Evolutionary conservation across 2,113 vertebrate genomes (phyloP).

Genomic region (Saguinus midas): DNA sequence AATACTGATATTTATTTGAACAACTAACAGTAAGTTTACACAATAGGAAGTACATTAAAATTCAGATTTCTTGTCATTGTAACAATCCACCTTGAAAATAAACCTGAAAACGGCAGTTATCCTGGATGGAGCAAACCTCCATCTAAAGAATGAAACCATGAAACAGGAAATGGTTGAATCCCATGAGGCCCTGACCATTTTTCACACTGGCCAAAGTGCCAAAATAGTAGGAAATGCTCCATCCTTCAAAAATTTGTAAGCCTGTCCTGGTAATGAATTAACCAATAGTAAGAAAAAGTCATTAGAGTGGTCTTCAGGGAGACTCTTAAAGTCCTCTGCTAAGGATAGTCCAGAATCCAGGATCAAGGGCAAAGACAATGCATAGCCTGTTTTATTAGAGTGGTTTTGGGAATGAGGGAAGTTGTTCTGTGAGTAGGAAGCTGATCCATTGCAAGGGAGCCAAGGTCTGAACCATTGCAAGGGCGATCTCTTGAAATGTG

Average conservation of each 20-base stretch:
- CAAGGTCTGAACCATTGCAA: neutral
- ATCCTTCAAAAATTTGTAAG: neutral
- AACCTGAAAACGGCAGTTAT: neutral
- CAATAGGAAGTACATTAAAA: neutral
- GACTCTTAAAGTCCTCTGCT: neutral
- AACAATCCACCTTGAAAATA: slow-evolving; percentile 16
- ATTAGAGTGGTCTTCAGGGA: neutral
- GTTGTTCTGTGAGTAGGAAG: neutral
- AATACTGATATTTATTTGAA: neutral
- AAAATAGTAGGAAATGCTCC: neutral
- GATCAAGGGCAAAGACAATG: neutral
- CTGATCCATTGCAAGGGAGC: neutral
- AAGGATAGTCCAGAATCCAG: neutral
- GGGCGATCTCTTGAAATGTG: neutral
- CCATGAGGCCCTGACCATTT: neutral
- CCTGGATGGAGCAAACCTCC: neutral
- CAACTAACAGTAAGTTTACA: neutral
- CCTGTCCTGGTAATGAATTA: neutral
- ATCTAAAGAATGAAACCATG: neutral
- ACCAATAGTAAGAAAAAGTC: neutral
- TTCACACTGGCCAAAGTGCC: neutral
- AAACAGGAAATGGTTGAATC: neutral
- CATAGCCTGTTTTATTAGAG: neutral
- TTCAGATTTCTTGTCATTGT: neutral
- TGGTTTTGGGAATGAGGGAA: neutral